phyloP scores from a whole-genome alignment of 2,113 vertebrate species.

The Peromyscus californicus region DNA sequence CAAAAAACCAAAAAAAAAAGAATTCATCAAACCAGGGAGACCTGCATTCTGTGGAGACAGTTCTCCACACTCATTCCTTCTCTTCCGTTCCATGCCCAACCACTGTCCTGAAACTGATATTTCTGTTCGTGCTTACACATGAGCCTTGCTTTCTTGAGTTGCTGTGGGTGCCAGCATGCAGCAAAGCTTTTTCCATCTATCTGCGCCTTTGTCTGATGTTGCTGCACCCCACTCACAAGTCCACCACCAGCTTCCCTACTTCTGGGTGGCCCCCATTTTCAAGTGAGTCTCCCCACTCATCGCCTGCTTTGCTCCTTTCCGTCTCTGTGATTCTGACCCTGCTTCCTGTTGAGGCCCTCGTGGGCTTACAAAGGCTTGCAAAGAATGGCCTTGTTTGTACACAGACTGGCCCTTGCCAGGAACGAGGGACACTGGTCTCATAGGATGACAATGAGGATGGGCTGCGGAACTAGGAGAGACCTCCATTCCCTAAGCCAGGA shows the following conservation, averaged over 20 bases:
- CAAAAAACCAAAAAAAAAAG: not conserved
- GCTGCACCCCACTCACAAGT: not conserved
- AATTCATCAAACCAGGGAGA: not conserved
- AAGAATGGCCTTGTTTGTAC: not conserved
- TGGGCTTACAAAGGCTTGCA: fast-evolving
- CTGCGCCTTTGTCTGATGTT: not conserved
- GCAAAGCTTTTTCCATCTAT: not conserved
- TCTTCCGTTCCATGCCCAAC: not conserved
- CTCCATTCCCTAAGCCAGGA: too few relatives aligned
- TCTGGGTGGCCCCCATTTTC: not conserved
- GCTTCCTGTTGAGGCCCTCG: not conserved
- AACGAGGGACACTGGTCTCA: not conserved
- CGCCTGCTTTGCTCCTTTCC: not conserved
- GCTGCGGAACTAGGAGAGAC: fast-evolving
- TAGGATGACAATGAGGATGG: fast-evolving
- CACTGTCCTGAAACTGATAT: not conserved
- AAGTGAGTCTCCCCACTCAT: not conserved
- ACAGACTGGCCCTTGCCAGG: not conserved
- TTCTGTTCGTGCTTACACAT: not conserved
- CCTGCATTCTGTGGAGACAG: not conserved
- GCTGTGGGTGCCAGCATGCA: not conserved
- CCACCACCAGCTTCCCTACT: not conserved
- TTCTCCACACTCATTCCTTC: not conserved
- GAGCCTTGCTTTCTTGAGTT: not conserved
- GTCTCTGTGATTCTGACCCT: not conserved